Conservation (phyloP, 1,140 invertebrate species). For the Drosophila insularis region DNA sequence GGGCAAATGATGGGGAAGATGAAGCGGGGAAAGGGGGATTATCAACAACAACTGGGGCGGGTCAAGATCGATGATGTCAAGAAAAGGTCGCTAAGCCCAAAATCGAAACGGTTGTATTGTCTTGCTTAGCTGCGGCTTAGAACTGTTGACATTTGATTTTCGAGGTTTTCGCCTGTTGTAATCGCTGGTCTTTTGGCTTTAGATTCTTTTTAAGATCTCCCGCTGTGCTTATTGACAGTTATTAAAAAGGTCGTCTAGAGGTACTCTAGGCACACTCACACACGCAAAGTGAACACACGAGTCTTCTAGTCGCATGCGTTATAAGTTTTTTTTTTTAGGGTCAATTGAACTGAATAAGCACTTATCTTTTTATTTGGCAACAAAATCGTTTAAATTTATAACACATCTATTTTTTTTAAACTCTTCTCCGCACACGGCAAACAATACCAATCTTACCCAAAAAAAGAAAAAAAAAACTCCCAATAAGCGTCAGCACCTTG, state of each 20-base stretch:
- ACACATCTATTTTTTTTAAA: constrained; percentile 26
- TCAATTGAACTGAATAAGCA: constrained; percentile 20
- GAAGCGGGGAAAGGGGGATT: not conserved
- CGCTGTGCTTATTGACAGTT: constrained; percentile 62
- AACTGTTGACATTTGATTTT: constrained; percentile 74
- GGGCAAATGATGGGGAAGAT: constrained; percentile 28
- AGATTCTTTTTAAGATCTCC: constrained; percentile 38
- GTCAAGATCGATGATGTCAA: constrained; percentile 78
- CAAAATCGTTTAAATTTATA: constrained; percentile 55
- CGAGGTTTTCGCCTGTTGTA: constrained; percentile 40
- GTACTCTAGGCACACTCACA: not conserved
- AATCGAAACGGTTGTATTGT: constrained; percentile 20
- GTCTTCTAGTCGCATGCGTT: not conserved
- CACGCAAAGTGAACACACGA: not conserved
- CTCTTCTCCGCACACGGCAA: not conserved
- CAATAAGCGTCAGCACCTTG: constrained; percentile 81
- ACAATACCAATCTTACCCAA: too few species aligned
- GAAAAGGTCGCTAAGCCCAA: constrained; percentile 47
- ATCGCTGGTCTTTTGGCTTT: constrained; percentile 33
- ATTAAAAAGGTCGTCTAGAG: constrained; percentile 36
- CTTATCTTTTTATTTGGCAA: constrained; percentile 26
- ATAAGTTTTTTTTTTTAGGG: not conserved
- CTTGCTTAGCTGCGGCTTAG: constrained; percentile 42
- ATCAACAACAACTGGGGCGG: constrained; percentile 60
- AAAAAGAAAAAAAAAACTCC: not conserved